Base-by-base conservation (phyloP, 2,888 invertebrate genomes). In the Celastrina argiolus region DNA sequence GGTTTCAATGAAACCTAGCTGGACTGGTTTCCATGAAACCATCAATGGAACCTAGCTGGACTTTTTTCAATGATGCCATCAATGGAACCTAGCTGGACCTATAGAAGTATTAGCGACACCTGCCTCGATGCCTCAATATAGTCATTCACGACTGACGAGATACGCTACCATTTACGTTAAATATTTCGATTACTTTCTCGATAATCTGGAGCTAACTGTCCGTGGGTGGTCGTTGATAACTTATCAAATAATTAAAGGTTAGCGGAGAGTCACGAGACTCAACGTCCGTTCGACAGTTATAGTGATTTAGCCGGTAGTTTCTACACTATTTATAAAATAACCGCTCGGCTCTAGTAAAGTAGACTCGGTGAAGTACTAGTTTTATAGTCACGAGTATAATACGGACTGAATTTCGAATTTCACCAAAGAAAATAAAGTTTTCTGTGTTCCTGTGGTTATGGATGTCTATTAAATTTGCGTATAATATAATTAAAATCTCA, bases 171-270 rank as follows among this genome's bases (percentile, higher is more conserved):
- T 51, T 51, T 51, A 51, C 22, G 51, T 51, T 12, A 18, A 45
- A 45, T 31, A 36, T 5, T 51, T 51, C 51, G 51, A 51, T 51
- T n/a, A n/a, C 41, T 14, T 41, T n/a, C 51, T 12, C 51, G 51
- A 51, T 51, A 26, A 51, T 51, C 22, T 12, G 51, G 51, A 36
- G 10, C 2, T 22, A 51, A 22, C 22, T 12, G 45, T 18, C 45
- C 7, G 42, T 64, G 64, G 64, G 64, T 56, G 64, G 64, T 34
- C 34, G 34, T 56, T 64, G 64, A 64, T 64, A 64, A 56, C 22
- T 65, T 65, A 65, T 65, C 64, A 65, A 56, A 65, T 65, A 65
- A 65, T 65, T 51, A 65, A 65, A 65, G 64, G 64, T 45, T 51
- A 65, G 56, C 56, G 10, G 56, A 51, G 26, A 65, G 65, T 39